Evolutionary conservation across 2,113 vertebrate genomes (phyloP), one percentile per base, ranked within the genome.

Genomic region (Candoia aspera): DNA sequence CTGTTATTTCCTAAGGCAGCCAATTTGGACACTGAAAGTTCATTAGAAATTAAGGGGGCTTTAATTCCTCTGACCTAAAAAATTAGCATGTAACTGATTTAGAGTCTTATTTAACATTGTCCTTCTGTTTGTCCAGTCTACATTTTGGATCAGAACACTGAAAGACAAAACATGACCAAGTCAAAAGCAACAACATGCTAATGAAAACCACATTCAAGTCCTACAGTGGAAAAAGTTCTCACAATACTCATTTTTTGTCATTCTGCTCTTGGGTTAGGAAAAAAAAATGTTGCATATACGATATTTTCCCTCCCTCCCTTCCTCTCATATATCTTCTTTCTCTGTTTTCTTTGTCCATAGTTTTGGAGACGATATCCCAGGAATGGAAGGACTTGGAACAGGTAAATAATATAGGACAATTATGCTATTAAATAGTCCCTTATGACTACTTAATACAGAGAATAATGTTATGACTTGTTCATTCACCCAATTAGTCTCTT

Each of bases 381-480:
- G 99, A 95, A 99, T 99, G 99, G 99, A 99, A 94, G 99, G 99
- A 8, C 97, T 99, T 6, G 99, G 99, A 96, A 99, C 98, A 98
- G 97, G 98, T 97, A 94, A 97, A 98, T 0, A 1, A 49, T 90
- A 89, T 2, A 87, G 8, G 68, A 12, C 19, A 79, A 62, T 29
- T 23, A 0, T 54, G 5, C 12, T 58, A 21, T 79, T 42, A 79
- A 79, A 68, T 68, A n/a, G 37, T 21, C 17, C 19, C 6, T 23
- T 59, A 21, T 23, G 8, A 79, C 33, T 21, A 42, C 37, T 79
- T 37, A 79, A 79, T 59, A 29, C 23, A 42, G n/a, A 37, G 15
- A 23, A 53, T 86, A 33, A 19, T 68, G 11, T 8, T 91, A 33
- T 68, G 33, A 1, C 9, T 62, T 88, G 23, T 79, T 79, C 33